These are phyloP conservation scores for Loxodonta africana DNA, from an alignment of 2,113 vertebrate genomes.

Conservation along the genomic window DNA sequence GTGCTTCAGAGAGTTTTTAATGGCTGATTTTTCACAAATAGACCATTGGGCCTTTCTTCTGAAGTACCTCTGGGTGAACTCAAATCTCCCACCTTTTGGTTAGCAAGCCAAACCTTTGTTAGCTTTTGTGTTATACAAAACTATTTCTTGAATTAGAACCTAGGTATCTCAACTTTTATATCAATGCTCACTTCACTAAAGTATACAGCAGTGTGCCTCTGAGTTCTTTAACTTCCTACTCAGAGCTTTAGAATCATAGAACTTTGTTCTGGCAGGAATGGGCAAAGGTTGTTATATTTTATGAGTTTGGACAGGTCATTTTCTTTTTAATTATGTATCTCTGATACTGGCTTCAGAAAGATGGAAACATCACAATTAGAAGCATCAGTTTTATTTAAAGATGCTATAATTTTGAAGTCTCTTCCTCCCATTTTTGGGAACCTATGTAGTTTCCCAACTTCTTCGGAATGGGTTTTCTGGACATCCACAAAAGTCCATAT, in stretches of 20 bases:
- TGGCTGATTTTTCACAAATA: no score
- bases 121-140: background rate
- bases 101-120: no score
- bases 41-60: no score
- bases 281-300: background rate
- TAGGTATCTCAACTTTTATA: background rate
- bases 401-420: background rate
- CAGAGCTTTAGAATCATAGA: background rate
- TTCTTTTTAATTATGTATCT: background rate
- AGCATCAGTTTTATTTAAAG: background rate
- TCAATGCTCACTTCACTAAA: background rate
- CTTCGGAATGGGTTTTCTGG: background rate
- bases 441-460: background rate
- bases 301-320: background rate
- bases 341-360: background rate
- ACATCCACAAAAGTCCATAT: slow-evolving; percentile 21
- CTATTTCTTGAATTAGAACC: background rate
- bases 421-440: background rate
- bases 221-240: background rate
- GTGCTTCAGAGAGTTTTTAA: no score
- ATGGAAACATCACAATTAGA: background rate
- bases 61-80: no score
- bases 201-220: background rate
- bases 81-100: no score
- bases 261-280: background rate